Percentiles rank a stretch among this genome's conserved stretches.
These are phyloP conservation scores for Morpho deidamia DNA, from an alignment of 2,888 invertebrate genomes.

Conservation along the genomic window DNA sequence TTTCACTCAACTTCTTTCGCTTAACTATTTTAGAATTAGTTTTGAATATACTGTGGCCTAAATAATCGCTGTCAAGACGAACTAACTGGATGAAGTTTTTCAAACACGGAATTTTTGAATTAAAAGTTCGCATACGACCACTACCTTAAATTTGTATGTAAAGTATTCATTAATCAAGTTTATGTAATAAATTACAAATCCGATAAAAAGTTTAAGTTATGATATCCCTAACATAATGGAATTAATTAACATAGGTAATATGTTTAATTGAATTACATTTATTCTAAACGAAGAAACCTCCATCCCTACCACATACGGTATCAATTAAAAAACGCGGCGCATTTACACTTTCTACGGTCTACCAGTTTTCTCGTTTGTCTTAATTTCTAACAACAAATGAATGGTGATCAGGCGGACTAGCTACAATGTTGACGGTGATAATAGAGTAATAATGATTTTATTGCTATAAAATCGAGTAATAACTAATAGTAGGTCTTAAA, in stretches of 20 bases:
- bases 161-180: no score
- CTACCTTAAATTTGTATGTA: no score
- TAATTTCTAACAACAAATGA: slow-evolving; percentile 34
- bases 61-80: no score
- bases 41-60: no score
- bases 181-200: no score
- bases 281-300: slow-evolving; percentile 8
- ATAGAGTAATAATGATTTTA: slow-evolving; percentile 1
- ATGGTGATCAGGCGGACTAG: slow-evolving; percentile 21
- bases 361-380: slow-evolving; percentile 30
- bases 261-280: slow-evolving; percentile 20
- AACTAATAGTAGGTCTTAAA: background rate
- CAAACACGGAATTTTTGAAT: no score
- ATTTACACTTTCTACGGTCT: slow-evolving; percentile 30
- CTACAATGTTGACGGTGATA: slow-evolving; percentile 8
- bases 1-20: no score
- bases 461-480: background rate
- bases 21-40: no score
- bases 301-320: slow-evolving; percentile 18
- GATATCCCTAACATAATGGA: background rate
- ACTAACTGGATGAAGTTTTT: no score
- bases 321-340: slow-evolving; percentile 27
- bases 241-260: no score
- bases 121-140: no score
- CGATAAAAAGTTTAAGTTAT: background rate